Evolutionary conservation across 2,888 invertebrate species (phyloP), one percentile per base, ranked within the genome.

Genomic region (Heliconius ismenius): DNA sequence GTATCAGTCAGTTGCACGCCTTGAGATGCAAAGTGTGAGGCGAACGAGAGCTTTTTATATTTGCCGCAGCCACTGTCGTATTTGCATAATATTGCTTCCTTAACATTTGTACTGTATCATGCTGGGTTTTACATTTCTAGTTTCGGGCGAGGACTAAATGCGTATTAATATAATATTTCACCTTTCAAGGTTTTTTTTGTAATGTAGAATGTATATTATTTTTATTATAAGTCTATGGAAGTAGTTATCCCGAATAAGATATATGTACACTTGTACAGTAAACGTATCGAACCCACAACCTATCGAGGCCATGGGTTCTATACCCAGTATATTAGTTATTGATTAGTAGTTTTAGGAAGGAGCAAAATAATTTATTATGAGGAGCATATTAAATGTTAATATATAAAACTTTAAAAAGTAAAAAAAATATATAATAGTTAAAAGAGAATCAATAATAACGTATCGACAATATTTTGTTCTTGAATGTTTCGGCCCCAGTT

Each of bases 21-120:
- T 93, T 93, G 93, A 92, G 91, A 93, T 94, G 93, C 93, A 93
- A 93, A 93, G 92, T 92, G 91, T 86, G 90, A 89, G 90, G 87
- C 83, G 84, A 90, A 87, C 89, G 90, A 87, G 91, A 88, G 91
- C 91, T 93, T 93, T 93, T 93, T 93, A 92, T 93, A 92, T 92
- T 92, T 93, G 91, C 89, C 91, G 90, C 86, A 90, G 88, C 91
- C 89, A 91, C 89, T 89, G 87, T 88, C 84, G 88, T 88, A 93
- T 94, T 94, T 93, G 91, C 94, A 94, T 94, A 94, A 94, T 94
- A 94, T 94, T 94, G 93, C 94, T 94, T 94, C 92, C 88, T 92
- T 91, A 93, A 92, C 91, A 91, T 92, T 92, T 86, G 88, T 87
- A 84, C 88, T 88, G 86, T 87, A 87, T 86, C 86, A 82, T 84